A percentile compares a stretch with the other conserved stretches of the same genome.
phyloP scores from a whole-genome alignment of 2,113 vertebrate genomes.

The Acrocephalus arundinaceus region DNA sequence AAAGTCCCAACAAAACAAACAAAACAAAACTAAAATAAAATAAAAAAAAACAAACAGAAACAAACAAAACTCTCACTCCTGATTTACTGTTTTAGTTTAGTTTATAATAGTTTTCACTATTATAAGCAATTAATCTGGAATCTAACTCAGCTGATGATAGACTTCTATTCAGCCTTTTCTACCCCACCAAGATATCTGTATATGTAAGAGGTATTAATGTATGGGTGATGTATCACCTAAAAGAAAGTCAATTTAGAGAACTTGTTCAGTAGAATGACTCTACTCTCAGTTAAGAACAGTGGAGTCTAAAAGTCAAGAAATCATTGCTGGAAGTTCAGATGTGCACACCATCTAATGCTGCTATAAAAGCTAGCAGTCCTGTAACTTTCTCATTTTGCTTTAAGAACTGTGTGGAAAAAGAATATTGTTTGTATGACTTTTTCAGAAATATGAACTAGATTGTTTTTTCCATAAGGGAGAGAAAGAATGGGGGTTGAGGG shows the following conservation, averaged over 20 bases:
- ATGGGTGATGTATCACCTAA: fast-evolving
- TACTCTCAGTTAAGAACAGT: background rate
- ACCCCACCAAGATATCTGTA: background rate
- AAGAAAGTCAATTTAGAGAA: background rate
- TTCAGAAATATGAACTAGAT: background rate
- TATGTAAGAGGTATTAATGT: background rate
- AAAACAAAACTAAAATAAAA: background rate
- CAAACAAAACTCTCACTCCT: background rate
- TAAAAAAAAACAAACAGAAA: background rate
- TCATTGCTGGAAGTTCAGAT: background rate
- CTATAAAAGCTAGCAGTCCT: background rate
- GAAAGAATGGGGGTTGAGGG: background rate
- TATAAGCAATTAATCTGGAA: background rate
- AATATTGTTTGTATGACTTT: background rate
- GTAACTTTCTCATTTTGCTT: background rate
- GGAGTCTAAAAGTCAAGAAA: background rate
- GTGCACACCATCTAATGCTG: background rate
- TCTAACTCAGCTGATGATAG: background rate
- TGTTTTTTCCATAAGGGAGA: background rate
- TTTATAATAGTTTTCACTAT: background rate
- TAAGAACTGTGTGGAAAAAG: background rate
- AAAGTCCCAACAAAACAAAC: fast-evolving
- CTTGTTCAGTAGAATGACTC: background rate
- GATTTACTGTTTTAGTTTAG: background rate
- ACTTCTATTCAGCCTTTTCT: background rate